Conservation (phyloP, 2,113 vertebrate species). For the Rhinopomastus cyanomelas region DNA sequence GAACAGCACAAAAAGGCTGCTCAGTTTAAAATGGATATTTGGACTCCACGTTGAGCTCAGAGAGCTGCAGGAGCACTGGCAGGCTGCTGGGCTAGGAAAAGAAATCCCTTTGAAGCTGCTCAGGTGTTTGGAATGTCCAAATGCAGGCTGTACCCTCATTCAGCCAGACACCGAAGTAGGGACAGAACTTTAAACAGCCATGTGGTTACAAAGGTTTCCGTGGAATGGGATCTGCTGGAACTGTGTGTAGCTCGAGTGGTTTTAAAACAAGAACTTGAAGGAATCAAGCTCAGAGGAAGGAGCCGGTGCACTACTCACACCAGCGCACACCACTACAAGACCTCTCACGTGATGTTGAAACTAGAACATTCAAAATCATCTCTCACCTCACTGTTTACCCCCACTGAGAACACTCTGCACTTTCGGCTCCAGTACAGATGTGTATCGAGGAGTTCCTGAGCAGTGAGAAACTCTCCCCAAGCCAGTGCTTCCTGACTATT, state of each 20-base stretch:
- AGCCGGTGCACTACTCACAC: not conserved
- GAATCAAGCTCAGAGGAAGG: not conserved
- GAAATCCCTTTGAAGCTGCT: constrained; percentile 57
- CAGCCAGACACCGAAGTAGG: constrained; percentile 55
- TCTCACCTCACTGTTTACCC: not conserved
- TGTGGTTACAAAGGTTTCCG: constrained; percentile 15
- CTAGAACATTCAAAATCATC: not conserved
- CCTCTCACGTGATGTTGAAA: not conserved
- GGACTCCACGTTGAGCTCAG: not conserved
- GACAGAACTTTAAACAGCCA: constrained; percentile 24
- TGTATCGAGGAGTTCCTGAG: accelerated
- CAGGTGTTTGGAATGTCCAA: constrained; percentile 54
- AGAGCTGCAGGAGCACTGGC: constrained; percentile 5
- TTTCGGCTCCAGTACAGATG: not conserved
- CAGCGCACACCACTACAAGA: not conserved
- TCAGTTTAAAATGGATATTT: not conserved
- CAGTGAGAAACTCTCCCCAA: not conserved
- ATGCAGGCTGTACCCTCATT: constrained; percentile 45
- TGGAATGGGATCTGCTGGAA: constrained; percentile 21
- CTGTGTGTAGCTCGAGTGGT: not conserved
- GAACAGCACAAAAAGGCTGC: not conserved
- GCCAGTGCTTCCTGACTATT: not conserved
- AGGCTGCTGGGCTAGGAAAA: not conserved
- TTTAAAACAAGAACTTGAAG: constrained; percentile 4
- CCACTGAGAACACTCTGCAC: not conserved